These are phyloP conservation scores for Micropoecilia bifurca DNA, from an alignment of 2,797 vertebrate genomes.

Conservation along the genomic window DNA sequence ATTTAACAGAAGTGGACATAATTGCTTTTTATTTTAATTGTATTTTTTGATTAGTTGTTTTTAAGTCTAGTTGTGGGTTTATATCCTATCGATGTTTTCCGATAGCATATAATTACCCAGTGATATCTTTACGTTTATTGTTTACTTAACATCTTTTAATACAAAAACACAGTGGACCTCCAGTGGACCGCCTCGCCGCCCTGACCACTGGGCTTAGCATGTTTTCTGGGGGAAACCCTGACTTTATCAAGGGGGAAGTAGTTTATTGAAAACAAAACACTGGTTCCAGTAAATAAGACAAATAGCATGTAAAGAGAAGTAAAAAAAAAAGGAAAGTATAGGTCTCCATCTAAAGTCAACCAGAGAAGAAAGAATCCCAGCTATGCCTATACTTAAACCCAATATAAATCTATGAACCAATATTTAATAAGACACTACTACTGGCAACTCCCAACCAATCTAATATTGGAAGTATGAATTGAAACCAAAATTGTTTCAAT, in stretches of 20 bases:
- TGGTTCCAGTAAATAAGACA: not conserved
- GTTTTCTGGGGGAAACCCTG: too few species aligned
- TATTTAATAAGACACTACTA: not conserved
- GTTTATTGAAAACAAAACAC: not conserved
- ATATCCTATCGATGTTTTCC: too few species aligned
- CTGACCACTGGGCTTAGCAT: too few species aligned
- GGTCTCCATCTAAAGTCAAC: not conserved
- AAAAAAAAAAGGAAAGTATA: not conserved
- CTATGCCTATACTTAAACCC: not conserved
- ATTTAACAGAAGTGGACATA: too few species aligned
- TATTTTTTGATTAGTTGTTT: too few species aligned
- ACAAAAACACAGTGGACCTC: too few species aligned
- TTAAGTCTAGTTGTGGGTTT: too few species aligned
- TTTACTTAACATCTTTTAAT: too few species aligned
- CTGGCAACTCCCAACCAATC: not conserved
- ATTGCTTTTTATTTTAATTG: too few species aligned
- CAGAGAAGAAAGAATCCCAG: not conserved
- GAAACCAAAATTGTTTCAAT: not conserved
- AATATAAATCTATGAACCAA: not conserved
- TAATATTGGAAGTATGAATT: not conserved
- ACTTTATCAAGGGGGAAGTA: not conserved
- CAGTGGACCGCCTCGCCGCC: too few species aligned
- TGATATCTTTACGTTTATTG: too few species aligned
- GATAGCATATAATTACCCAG: too few species aligned
- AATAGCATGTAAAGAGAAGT: not conserved